Evolutionary conservation across 2,113 vertebrate species (phyloP).

Genomic region (Dromaius novaehollandiae): DNA sequence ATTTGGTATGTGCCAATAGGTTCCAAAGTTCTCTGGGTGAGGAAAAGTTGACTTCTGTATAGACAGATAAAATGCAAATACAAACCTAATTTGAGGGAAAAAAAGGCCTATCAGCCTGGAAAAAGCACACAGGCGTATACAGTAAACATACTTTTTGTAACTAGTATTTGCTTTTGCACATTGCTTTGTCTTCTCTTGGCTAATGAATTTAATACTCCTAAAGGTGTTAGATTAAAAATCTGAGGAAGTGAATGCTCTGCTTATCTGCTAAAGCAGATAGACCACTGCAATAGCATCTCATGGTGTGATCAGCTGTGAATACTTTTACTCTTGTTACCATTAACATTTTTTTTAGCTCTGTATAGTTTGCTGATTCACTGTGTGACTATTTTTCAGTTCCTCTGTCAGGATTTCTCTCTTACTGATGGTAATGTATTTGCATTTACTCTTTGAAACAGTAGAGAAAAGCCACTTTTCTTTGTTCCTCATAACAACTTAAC

Average conservation of each 20-base stretch:
- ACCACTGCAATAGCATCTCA: neutral
- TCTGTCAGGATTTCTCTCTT: neutral
- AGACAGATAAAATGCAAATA: neutral
- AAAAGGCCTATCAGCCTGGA: too few species aligned
- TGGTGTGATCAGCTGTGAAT: neutral
- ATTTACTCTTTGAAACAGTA: neutral
- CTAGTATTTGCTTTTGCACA: neutral
- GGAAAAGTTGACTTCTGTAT: neutral
- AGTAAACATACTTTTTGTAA: neutral
- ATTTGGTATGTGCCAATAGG: neutral
- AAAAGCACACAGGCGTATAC: neutral
- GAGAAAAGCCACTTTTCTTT: neutral
- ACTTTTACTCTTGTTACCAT: neutral
- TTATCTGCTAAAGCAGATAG: neutral
- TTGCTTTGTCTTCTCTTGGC: neutral
- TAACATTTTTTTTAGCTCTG: neutral
- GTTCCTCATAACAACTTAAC: neutral
- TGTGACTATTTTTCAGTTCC: neutral
- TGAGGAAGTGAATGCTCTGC: neutral
- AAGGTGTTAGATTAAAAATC: neutral
- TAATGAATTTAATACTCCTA: neutral
- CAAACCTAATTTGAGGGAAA: neutral
- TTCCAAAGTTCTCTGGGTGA: neutral
- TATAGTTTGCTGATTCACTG: constrained; percentile 11
- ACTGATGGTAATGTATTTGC: neutral